A percentile compares a stretch with the other conserved stretches of the same genome.
phyloP scores from a whole-genome alignment of 2,797 vertebrate species.

The Macrochelys suwanniensis region DNA sequence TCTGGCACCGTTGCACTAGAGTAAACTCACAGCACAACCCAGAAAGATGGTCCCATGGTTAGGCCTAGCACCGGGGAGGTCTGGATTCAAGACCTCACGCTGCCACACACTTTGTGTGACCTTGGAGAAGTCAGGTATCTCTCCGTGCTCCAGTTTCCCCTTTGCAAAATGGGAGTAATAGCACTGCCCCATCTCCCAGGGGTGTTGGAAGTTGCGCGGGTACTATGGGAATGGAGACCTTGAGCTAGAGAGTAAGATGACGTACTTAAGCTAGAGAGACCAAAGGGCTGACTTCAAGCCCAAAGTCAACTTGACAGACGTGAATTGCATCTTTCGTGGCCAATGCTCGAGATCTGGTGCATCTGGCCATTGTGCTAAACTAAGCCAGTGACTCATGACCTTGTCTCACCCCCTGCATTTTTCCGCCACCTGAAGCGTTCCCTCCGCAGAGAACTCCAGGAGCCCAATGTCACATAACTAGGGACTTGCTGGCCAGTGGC shows the following conservation, averaged over 20 bases:
- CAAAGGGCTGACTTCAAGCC: background rate
- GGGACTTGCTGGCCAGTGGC: background rate
- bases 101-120: fast-evolving
- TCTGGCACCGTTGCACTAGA: background rate
- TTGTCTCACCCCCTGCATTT: background rate
- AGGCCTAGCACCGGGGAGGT: background rate
- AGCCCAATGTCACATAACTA: background rate
- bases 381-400: background rate
- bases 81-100: background rate
- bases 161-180: background rate
- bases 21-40: background rate
- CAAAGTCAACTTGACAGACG: background rate
- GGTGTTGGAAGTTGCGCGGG: background rate
- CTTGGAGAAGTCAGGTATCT: fast-evolving
- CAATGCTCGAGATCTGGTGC: background rate
- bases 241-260: background rate
- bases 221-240: background rate
- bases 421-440: background rate
- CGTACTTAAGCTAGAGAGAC: background rate
- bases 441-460: background rate
- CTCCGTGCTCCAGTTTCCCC: background rate
- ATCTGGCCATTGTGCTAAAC: background rate
- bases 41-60: background rate
- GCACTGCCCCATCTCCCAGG: fast-evolving
- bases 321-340: background rate